A percentile compares a stretch with the other conserved stretches of the same genome.
Evolutionary conservation across 2,888 invertebrate genomes (phyloP).

Genomic region (Dexiosoma caninum): DNA sequence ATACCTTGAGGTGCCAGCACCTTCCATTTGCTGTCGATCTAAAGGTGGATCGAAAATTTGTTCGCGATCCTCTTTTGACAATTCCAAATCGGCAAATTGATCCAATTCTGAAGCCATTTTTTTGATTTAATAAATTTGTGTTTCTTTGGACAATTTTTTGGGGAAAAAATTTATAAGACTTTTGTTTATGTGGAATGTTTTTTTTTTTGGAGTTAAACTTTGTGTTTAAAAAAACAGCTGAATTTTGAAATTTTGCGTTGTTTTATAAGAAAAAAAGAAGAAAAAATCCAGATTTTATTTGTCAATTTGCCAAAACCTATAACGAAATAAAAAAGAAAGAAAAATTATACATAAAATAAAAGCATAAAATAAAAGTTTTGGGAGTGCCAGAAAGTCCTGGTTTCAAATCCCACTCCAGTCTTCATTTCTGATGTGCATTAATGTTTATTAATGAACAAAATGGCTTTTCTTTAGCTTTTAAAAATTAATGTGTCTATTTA

Average conservation of each 20-base stretch:
- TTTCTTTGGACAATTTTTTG: neutral
- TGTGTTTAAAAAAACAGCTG: conserved; percentile 1
- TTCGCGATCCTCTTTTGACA: conserved; percentile 85
- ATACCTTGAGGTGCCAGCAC: conserved; percentile 78
- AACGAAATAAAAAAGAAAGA: conserved; percentile 63
- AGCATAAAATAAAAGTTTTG: conserved; percentile 3
- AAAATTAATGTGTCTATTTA: too few species aligned
- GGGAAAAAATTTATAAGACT: neutral
- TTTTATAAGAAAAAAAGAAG: conserved; percentile 7
- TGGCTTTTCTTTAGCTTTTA: too few species aligned
- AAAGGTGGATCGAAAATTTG: conserved; percentile 83
- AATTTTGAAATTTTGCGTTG: conserved; percentile 26
- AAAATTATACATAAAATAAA: conserved; percentile 38
- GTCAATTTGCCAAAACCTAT: conserved; percentile 67
- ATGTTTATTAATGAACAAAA: too few species aligned
- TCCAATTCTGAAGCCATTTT: conserved; percentile 78
- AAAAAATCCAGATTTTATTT: conserved; percentile 51
- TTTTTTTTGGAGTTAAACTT: conserved; percentile 28
- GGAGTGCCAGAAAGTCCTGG: too few species aligned
- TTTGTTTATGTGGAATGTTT: conserved; percentile 19
- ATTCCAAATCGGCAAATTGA: conserved; percentile 84
- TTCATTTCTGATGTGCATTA: too few species aligned
- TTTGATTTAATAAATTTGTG: conserved; percentile 33
- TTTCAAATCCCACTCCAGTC: too few species aligned
- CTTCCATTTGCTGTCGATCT: conserved; percentile 78